phyloP scores from a whole-genome alignment of 37 sponge, comb jelly and placozoan genomes.

The Eunapius fragilis region DNA sequence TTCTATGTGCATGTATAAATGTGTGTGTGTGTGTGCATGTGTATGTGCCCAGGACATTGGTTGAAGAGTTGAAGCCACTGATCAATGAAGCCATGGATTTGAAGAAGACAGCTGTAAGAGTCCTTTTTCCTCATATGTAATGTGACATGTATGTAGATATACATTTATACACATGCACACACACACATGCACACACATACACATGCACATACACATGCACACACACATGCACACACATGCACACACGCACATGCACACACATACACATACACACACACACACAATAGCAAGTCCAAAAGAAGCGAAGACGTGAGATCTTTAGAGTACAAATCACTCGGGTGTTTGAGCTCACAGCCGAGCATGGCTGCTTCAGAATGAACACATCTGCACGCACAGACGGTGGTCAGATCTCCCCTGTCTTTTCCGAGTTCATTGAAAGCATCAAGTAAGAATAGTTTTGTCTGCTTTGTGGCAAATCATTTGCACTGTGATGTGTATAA shows the following conservation, averaged over 20 bases:
- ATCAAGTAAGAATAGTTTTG: slow-evolving; percentile 66
- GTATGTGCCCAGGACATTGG: slow-evolving; percentile 70
- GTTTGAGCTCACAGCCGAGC: slow-evolving; percentile 77
- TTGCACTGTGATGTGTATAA: too few relatives aligned
- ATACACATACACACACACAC: too few relatives aligned
- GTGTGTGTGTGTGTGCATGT: neutral
- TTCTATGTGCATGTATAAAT: neutral
- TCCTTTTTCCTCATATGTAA: neutral
- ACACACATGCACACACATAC: too few relatives aligned
- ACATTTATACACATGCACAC: too few relatives aligned
- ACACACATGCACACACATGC: too few relatives aligned
- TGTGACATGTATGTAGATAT: too few relatives aligned
- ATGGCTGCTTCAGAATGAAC: slow-evolving; percentile 77
- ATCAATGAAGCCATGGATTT: slow-evolving; percentile 82
- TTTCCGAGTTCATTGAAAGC: slow-evolving; percentile 79
- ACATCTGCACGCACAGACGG: slow-evolving; percentile 58
- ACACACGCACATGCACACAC: too few relatives aligned
- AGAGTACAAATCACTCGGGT: slow-evolving; percentile 79
- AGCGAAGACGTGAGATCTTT: slow-evolving; percentile 51
- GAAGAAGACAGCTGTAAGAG: slow-evolving; percentile 57
- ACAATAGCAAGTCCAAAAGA: slow-evolving; percentile 15
- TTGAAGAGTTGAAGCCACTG: slow-evolving; percentile 70
- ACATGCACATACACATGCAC: too few relatives aligned
- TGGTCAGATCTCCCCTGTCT: slow-evolving; percentile 46
- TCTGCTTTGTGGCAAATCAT: too few relatives aligned